phyloP scores from a whole-genome alignment of 2,888 invertebrate genomes.

The Ommatoiulus sabulosus region DNA sequence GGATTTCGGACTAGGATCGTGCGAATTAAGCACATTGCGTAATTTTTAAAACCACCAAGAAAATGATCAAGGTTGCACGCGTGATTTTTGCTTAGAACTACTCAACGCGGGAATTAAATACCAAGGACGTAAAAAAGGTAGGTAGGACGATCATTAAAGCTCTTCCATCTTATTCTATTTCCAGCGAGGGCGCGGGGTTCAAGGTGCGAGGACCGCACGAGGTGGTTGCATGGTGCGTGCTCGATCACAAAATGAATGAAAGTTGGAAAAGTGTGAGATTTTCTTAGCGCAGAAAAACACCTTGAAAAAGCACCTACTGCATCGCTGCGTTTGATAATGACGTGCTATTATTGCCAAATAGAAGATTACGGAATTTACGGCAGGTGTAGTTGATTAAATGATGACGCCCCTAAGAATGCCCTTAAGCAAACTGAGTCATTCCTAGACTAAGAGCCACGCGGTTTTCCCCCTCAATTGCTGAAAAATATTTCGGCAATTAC shows the following conservation, averaged over 20 bases:
- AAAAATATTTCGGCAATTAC: neutral
- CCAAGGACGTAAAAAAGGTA: conserved; percentile 18
- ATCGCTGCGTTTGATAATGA: neutral
- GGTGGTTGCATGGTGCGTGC: neutral
- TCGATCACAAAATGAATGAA: neutral
- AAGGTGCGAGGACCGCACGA: neutral
- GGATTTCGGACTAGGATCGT: neutral
- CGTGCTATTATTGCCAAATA: neutral
- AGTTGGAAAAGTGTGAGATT: neutral
- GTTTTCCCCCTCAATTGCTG: neutral
- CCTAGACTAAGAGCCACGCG: neutral
- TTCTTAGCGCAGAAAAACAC: neutral
- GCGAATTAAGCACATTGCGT: neutral
- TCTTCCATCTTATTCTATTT: neutral
- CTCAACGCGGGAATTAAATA: neutral
- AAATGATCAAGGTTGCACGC: neutral
- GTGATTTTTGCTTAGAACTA: neutral
- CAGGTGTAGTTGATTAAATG: neutral
- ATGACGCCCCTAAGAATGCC: conserved; percentile 3
- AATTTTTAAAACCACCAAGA: neutral
- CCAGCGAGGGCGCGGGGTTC: neutral
- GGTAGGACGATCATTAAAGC: neutral
- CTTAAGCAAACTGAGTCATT: conserved; percentile 22
- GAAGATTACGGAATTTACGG: neutral
- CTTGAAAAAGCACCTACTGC: neutral